Percentiles rank a stretch among this genome's conserved stretches.
Conservation (phyloP, 1,140 invertebrate genomes). For the Sinella curviseta region DNA sequence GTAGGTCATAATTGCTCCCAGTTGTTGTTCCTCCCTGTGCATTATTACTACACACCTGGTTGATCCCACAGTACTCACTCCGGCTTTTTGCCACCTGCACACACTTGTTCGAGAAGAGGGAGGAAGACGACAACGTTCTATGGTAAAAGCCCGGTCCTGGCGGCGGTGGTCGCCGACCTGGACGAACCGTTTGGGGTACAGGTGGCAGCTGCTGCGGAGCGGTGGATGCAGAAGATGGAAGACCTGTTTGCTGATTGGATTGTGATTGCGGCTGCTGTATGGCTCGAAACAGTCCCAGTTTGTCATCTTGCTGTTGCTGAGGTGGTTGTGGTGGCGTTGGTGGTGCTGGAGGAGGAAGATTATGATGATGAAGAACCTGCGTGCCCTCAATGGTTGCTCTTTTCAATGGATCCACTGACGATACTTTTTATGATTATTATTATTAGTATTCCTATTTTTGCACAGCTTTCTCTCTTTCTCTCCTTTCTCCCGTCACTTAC, state of each 20-base stretch:
- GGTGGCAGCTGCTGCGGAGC: background rate
- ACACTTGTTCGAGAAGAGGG: conserved; percentile 13
- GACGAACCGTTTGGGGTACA: background rate
- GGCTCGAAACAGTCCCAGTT: background rate
- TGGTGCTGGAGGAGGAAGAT: background rate
- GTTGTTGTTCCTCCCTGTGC: background rate
- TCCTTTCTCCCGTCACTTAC: no score
- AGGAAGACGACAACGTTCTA: conserved; percentile 21
- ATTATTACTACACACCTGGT: no score
- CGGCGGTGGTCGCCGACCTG: background rate
- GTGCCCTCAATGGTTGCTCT: conserved; percentile 5
- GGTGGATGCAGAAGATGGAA: background rate
- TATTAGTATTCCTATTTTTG: background rate
- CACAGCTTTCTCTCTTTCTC: background rate
- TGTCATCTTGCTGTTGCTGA: background rate
- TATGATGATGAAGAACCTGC: background rate
- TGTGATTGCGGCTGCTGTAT: background rate
- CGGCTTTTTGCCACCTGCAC: conserved; percentile 11
- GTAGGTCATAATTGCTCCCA: background rate
- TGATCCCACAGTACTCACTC: conserved; percentile 22
- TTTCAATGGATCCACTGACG: background rate
- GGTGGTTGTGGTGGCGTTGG: background rate
- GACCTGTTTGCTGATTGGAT: background rate
- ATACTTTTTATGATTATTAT: no score
- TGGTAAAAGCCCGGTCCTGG: conserved; percentile 11